phyloP scores from a whole-genome alignment of 2,113 vertebrate genomes.

The Chloropsis hardwickii region DNA sequence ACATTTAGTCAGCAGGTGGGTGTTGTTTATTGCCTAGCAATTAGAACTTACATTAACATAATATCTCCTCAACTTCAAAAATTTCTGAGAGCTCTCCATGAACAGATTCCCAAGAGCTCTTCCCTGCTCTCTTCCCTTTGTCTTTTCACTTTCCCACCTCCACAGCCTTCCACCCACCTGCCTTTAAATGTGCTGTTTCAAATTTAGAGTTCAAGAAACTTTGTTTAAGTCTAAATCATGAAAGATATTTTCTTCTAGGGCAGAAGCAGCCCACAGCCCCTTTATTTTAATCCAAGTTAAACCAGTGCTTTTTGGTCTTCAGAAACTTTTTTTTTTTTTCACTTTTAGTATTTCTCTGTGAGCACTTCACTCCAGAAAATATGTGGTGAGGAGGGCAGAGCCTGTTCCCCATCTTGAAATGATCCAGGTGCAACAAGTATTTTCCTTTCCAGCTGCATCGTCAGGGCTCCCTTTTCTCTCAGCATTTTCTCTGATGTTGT shows the following conservation, averaged over 20 bases:
- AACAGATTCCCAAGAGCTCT: constrained; percentile 64
- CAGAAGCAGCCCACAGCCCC: constrained; percentile 33
- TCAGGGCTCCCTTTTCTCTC: not conserved
- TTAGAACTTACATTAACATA: constrained; percentile 73
- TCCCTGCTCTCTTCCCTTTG: constrained; percentile 66
- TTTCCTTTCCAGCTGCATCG: not conserved
- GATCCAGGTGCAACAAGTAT: not conserved
- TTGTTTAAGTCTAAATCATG: constrained; percentile 66
- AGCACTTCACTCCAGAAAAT: not conserved
- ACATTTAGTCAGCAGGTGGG: constrained; percentile 68
- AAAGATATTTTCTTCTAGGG: constrained; percentile 49
- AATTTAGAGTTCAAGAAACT: constrained; percentile 76
- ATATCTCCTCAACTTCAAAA: constrained; percentile 60
- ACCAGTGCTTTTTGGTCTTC: not conserved
- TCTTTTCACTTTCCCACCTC: constrained; percentile 72
- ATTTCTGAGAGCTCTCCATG: constrained; percentile 22
- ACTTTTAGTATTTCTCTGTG: not conserved
- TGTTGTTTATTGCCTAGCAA: constrained; percentile 75
- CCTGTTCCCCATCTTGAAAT: not conserved
- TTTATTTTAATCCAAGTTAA: constrained; percentile 41
- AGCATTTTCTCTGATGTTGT: not conserved
- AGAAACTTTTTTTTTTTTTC: constrained; percentile 4
- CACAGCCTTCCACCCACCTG: constrained; percentile 74
- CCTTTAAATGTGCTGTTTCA: constrained; percentile 71
- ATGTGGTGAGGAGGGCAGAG: not conserved